Evolutionary conservation across 1,140 invertebrate species (phyloP).

Genomic region (Polypedilum vanderplanki): DNA sequence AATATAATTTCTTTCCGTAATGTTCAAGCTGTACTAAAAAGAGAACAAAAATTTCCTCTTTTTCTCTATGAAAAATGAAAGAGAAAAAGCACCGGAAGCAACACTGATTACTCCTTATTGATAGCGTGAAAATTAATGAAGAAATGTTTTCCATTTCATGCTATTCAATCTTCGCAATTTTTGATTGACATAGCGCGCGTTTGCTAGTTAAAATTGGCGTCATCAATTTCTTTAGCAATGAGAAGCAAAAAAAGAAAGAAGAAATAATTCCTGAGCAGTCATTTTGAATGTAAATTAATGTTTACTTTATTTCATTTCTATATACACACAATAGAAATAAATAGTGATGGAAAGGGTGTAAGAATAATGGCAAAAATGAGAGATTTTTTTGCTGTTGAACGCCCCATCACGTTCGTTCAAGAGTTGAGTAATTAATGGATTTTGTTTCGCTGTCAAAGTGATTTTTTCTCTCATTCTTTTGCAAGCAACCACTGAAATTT

Average conservation of each 20-base stretch:
- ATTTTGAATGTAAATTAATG: slow-evolving; percentile 14
- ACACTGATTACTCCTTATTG: slow-evolving; percentile 11
- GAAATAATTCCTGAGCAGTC: slow-evolving; percentile 7
- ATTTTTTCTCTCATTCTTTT: background rate
- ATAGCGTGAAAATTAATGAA: slow-evolving; percentile 19
- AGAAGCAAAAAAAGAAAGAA: background rate
- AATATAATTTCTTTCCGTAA: slow-evolving; percentile 19
- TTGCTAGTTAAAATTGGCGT: slow-evolving; percentile 1
- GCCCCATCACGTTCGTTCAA: slow-evolving; percentile 15
- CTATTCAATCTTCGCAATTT: slow-evolving; percentile 11
- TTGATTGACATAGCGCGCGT: slow-evolving; percentile 16
- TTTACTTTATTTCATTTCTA: slow-evolving; percentile 3
- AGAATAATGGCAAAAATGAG: background rate
- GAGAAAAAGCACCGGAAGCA: background rate
- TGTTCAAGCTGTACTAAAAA: too few species aligned
- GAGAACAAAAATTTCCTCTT: background rate
- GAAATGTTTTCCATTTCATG: slow-evolving; percentile 12
- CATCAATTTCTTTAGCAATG: background rate
- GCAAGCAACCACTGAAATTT: background rate
- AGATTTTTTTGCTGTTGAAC: background rate
- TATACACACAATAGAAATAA: background rate
- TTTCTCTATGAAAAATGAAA: background rate
- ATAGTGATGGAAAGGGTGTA: background rate
- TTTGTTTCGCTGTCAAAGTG: slow-evolving; percentile 17
- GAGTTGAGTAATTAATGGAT: slow-evolving; percentile 13